Evolutionary conservation across 2,113 vertebrate species (phyloP).

Genomic region (Maccullochella peelii): DNA sequence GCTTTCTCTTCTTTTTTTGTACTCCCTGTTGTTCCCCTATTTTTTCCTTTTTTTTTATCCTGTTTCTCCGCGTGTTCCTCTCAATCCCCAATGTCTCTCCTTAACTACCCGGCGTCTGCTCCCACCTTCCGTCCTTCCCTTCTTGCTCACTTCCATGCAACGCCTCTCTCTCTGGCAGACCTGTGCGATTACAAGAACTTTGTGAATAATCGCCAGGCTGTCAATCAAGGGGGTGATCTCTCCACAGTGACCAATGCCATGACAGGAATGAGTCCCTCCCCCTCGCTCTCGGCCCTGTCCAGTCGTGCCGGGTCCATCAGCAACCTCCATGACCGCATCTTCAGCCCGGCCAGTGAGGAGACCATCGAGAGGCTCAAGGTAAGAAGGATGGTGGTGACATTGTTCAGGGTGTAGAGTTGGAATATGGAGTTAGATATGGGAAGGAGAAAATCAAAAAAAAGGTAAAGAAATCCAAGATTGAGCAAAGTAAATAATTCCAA

Average conservation of each 20-base stretch:
- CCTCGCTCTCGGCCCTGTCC: conserved; percentile 92
- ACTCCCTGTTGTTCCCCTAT: conserved; percentile 61
- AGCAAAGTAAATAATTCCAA: not conserved
- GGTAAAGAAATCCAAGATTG: not conserved
- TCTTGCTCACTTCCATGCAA: conserved; percentile 71
- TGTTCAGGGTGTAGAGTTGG: not conserved
- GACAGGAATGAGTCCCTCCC: conserved; percentile 96
- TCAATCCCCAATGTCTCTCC: conserved; percentile 60
- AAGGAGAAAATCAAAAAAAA: not conserved
- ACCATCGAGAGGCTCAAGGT: conserved; percentile 98
- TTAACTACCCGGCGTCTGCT: conserved; percentile 78
- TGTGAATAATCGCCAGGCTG: conserved; percentile 85
- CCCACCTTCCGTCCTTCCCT: conserved; percentile 63
- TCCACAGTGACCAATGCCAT: conserved; percentile 97
- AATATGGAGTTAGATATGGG: not conserved
- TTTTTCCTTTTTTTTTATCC: conserved; percentile 78
- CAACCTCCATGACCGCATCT: conserved; percentile 96
- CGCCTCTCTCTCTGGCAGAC: conserved; percentile 86
- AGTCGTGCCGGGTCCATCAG: conserved; percentile 92
- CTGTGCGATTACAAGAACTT: conserved; percentile 90
- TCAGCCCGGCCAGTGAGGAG: conserved; percentile 95
- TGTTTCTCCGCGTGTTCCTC: conserved; percentile 67
- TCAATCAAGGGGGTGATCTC: conserved; percentile 94
- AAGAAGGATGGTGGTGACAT: conserved; percentile 5
- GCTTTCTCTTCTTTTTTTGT: conserved; percentile 78